Base-by-base conservation (phyloP, 2,888 invertebrate species). In the Leucozona laternaria region DNA sequence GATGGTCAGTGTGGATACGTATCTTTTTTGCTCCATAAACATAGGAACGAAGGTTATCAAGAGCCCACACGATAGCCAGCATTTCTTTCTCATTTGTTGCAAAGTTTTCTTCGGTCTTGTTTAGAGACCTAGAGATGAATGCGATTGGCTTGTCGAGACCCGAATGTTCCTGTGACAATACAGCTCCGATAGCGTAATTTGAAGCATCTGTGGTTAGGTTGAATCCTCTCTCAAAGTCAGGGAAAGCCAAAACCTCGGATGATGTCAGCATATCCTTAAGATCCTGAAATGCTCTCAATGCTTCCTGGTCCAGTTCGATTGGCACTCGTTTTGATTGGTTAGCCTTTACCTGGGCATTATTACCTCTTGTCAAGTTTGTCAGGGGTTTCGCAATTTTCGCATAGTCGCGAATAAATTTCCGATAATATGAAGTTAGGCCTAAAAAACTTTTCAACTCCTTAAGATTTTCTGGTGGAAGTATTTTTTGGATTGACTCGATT, bases 61-160 rank as follows among this genome's bases (percentile, higher is more conserved):
- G 13, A 37, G 37, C 82, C 87, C 77, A 83, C 1, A 80, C 75
- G 11, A 83, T 83, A 2, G 77, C 79, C 11, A 82, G 22, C 79
- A 82, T 77, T 34, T 87, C 76, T 7, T 77, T 82, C 31, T 82
- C 82, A 4, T 87, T 87, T 10, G 72, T 73, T 1, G 87, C 79
- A n/a, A 79, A 87, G 13, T 77, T 75, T 68, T 88, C 76, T 11
- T 88, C 87, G 3, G 81, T n/a, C n/a, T n/a, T n/a, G n/a, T n/a
- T n/a, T n/a, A n/a, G n/a, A n/a, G n/a, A n/a, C n/a, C n/a, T n/a
- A n/a, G n/a, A n/a, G n/a, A n/a, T n/a, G n/a, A n/a, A n/a, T n/a
- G n/a, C n/a, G n/a, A n/a, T n/a, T n/a, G 62, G n/a, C n/a, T n/a
- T n/a, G n/a, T n/a, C n/a, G n/a, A n/a, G n/a, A n/a, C n/a, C n/a